phyloP scores from a whole-genome alignment of 2,113 vertebrate genomes.

The Melozone crissalis region DNA sequence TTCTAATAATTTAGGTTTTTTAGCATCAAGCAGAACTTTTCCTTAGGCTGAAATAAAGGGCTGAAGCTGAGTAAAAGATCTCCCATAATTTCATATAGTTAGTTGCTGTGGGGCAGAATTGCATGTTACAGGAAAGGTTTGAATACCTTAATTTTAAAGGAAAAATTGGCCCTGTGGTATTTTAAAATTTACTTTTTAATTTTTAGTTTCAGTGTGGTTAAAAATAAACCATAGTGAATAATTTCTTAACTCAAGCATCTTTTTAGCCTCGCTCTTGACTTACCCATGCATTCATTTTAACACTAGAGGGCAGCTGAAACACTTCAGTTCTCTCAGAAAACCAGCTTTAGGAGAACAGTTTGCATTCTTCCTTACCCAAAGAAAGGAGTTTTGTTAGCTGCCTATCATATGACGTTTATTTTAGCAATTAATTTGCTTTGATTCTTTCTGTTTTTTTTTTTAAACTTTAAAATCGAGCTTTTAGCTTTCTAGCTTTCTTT shows the following conservation, averaged over 20 bases:
- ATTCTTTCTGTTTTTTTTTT: background rate
- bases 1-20: background rate
- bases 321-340: background rate
- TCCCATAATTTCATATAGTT: background rate
- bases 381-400: background rate
- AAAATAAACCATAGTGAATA: background rate
- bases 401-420: background rate
- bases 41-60: background rate
- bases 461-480: background rate
- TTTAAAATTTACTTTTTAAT: background rate
- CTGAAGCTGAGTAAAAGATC: background rate
- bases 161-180: background rate
- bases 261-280: background rate
- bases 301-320: constrained; percentile 50
- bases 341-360: background rate
- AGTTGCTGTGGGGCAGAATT: background rate
- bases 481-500: background rate
- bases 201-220: background rate
- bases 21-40: background rate
- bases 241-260: background rate
- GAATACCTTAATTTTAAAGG: background rate
- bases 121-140: background rate
- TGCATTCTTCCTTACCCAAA: background rate
- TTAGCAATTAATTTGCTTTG: background rate
- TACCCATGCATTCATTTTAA: background rate